phyloP scores from a whole-genome alignment of 2,888 invertebrate genomes.

The Copidosoma aretas region DNA sequence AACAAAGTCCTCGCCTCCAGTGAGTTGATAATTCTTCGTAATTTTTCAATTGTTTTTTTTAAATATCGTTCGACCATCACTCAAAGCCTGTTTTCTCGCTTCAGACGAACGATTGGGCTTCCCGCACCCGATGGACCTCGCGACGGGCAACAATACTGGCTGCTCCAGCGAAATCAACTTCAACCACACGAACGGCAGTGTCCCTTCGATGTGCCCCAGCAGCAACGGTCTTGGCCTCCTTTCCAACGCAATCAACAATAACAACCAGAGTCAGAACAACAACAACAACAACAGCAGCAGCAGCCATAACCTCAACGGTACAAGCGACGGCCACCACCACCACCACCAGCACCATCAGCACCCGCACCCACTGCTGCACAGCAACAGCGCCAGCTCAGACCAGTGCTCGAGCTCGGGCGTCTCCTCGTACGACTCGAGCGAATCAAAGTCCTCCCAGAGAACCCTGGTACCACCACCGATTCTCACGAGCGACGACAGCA shows the following conservation, averaged over 20 bases:
- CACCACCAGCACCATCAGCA: conserved; percentile 8
- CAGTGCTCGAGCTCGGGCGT: conserved; percentile 57
- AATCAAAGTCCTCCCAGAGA: conserved; percentile 41
- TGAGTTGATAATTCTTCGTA: conserved; percentile 43
- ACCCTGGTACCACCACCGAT: conserved; percentile 61
- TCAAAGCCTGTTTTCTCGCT: conserved; percentile 12
- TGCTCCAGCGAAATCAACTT: conserved; percentile 28
- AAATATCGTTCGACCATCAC: too few relatives aligned
- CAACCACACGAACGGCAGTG: conserved; percentile 20
- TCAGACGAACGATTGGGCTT: conserved; percentile 60
- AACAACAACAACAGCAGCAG: conserved; percentile 13
- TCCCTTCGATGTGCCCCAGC: conserved; percentile 52
- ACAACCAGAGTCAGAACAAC: conserved; percentile 16
- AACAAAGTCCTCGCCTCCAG: conserved; percentile 68
- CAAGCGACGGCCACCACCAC: conserved; percentile 6
- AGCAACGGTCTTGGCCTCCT: conserved; percentile 15
- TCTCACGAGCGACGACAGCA: conserved; percentile 59
- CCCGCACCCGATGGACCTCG: conserved; percentile 54
- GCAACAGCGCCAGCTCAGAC: conserved; percentile 52
- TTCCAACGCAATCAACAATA: neutral
- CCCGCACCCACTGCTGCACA: conserved; percentile 1
- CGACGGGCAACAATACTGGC: conserved; percentile 49
- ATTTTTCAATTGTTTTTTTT: neutral
- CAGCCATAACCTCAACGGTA: conserved; percentile 1
- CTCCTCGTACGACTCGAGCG: conserved; percentile 7